These are phyloP conservation scores for Patella caerulea DNA, from an alignment of 2,888 invertebrate genomes.

Conservation along the genomic window DNA sequence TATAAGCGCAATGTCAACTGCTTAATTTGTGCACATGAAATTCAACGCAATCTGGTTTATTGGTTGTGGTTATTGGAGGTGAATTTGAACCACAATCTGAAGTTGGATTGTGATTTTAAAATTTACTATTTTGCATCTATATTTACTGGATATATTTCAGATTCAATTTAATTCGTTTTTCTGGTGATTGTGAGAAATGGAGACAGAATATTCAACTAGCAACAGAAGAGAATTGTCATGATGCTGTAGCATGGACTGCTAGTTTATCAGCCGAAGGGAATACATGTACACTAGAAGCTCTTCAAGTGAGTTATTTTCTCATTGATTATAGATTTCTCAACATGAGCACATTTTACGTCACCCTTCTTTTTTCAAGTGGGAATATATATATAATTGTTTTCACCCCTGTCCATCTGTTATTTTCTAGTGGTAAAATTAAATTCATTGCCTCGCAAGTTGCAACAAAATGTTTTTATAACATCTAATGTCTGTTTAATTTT, in stretches of 20 bases:
- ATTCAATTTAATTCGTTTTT: slow-evolving; percentile 70
- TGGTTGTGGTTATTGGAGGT: too few species aligned
- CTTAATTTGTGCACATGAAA: too few species aligned
- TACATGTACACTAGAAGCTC: slow-evolving; percentile 71
- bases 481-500: too few species aligned
- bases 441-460: too few species aligned
- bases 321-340: background rate
- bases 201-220: slow-evolving; percentile 57
- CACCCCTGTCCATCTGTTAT: too few species aligned
- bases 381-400: too few species aligned
- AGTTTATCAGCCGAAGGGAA: slow-evolving; percentile 68
- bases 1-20: background rate
- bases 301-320: slow-evolving; percentile 53
- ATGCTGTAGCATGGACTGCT: slow-evolving; percentile 69
- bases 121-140: too few species aligned
- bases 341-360: background rate
- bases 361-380: background rate
- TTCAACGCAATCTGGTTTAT: too few species aligned
- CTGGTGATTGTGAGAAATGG: slow-evolving; percentile 66
- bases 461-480: too few species aligned
- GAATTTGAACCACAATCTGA: too few species aligned
- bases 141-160: slow-evolving; percentile 42
- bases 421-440: too few species aligned
- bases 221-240: slow-evolving; percentile 69
- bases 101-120: too few species aligned